Percentiles rank a stretch among this genome's conserved stretches.
These are phyloP conservation scores for Pseudorasbora parva DNA, from an alignment of 2,113 vertebrate species.

Conservation along the genomic window DNA sequence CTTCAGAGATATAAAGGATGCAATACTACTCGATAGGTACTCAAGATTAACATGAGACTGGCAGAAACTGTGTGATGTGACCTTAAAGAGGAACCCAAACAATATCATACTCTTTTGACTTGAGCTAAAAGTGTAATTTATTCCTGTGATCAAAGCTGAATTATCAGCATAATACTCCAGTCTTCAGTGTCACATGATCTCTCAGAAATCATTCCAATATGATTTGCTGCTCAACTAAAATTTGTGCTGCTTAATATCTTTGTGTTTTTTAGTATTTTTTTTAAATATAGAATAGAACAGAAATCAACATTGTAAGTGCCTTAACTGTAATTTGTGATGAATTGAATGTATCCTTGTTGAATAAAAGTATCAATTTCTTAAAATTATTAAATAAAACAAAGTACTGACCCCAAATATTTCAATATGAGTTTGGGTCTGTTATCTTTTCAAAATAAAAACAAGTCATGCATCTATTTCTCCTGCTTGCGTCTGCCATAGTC, in stretches of 20 bases:
- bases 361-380: neutral
- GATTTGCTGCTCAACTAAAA: neutral
- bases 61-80: no score
- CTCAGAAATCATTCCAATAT: no score
- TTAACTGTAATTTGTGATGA: neutral
- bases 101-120: neutral
- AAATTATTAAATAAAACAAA: no score
- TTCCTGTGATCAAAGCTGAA: neutral
- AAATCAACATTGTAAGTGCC: neutral
- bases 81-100: neutral
- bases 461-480: neutral
- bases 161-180: neutral
- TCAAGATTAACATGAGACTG: no score
- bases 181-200: neutral
- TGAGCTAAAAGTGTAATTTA: neutral
- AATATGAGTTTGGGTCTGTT: neutral
- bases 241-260: no score
- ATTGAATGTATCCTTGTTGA: neutral
- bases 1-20: no score
- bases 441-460: neutral
- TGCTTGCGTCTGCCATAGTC: constrained; percentile 1
- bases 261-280: no score
- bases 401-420: neutral
- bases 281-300: no score
- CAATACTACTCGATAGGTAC: no score